A percentile compares a stretch with the other conserved stretches of the same genome.
Conservation (phyloP, 2,888 invertebrate species). For the Axea sp. region DNA sequence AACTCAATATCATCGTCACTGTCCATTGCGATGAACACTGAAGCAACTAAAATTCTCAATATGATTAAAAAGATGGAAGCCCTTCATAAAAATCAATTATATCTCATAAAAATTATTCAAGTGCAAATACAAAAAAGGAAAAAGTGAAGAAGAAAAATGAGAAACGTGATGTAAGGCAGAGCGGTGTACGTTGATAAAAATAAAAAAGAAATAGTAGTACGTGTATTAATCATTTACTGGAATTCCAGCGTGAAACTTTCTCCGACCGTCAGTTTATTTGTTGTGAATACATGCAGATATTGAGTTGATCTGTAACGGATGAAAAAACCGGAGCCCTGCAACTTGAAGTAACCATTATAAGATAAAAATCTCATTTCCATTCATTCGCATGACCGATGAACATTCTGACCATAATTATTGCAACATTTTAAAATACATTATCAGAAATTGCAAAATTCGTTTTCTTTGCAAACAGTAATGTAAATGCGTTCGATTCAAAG, state of each 20-base stretch:
- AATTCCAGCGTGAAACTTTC: slow-evolving; percentile 52
- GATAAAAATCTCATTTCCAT: slow-evolving; percentile 22
- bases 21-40: no score
- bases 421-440: neutral
- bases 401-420: no score
- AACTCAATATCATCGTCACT: no score
- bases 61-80: no score
- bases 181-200: slow-evolving; percentile 17
- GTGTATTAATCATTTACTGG: slow-evolving; percentile 45
- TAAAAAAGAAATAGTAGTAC: slow-evolving; percentile 45
- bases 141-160: slow-evolving; percentile 11
- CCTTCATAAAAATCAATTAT: slow-evolving; percentile 15
- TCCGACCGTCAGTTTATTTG: slow-evolving; percentile 16
- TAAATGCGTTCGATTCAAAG: neutral
- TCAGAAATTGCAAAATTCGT: slow-evolving; percentile 1
- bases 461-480: neutral
- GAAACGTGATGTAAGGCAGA: slow-evolving; percentile 16
- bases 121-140: slow-evolving; percentile 5
- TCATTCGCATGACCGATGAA: slow-evolving; percentile 1
- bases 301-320: slow-evolving; percentile 1
- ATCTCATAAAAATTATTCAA: slow-evolving; percentile 4
- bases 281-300: slow-evolving; percentile 30
- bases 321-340: slow-evolving; percentile 18
- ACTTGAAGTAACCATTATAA: slow-evolving; percentile 1
- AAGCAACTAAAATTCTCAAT: no score